Evolutionary conservation across 2,113 vertebrate species (phyloP), one percentile per base, ranked within the genome.

Genomic region (Calyptommatus sinebrachiatus): DNA sequence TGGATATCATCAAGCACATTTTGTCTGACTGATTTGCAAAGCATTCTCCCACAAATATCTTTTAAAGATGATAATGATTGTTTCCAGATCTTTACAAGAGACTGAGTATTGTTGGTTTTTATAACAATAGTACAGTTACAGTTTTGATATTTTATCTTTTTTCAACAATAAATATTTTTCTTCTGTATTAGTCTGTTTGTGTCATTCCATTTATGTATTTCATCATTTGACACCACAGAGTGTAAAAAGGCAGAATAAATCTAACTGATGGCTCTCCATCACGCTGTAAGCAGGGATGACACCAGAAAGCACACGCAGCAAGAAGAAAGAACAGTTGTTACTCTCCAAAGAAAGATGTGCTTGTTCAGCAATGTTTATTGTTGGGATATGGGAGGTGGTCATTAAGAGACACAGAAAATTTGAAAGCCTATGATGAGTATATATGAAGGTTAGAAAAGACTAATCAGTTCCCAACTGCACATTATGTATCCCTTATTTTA

Each of bases 271-370:
- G 67, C 46, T 83, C 45, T 86, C 82, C 84, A 80, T 69, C 88
- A 8, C 72, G 81, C 85, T 80, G 61, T 65, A 79, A 87, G 57
- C 85, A 90, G 80, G 78, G 80, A 83, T 57, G 84, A 80, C 73
- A 89, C 28, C 50, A 85, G 26, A 88, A 86, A 61, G 67, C 86
- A 90, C 91, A 68, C 81, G 70, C 71, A 66, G 14, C 2, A 21
- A 62, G 68, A 82, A 82, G 35, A 71, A 46, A 7, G 45, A 61
- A 73, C 57, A 84, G 62, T 68, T 73, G 85, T 67, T 57, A 62
- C 83, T 76, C 82, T 90, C 87, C 88, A 86, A 73, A 88, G 74
- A 89, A 86, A 89, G 76, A 85, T 78, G 71, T 85, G 84, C 80
- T 85, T 84, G 73, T 89, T 86, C 85, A 82, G 82, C 65, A 84